Conservation (phyloP, 23 tunicate species). For the Styela clava region DNA sequence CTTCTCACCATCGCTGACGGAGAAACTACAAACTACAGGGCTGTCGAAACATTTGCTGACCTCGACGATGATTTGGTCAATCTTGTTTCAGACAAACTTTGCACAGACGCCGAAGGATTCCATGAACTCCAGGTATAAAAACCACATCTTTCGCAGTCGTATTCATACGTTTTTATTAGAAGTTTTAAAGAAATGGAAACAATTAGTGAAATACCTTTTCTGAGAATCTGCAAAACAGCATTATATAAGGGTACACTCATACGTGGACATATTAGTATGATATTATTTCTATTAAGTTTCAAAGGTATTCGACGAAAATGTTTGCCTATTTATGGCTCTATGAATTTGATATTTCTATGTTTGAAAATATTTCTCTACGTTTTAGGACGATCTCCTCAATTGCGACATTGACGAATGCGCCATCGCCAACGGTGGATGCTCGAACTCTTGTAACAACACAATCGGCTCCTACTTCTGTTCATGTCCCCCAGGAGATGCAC, state of each 20-base stretch:
- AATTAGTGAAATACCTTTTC: not conserved
- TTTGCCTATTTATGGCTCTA: no score
- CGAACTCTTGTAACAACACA: slow-evolving; percentile 68
- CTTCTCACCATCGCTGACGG: slow-evolving; percentile 56
- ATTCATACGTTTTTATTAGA: no score
- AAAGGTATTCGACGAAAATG: no score
- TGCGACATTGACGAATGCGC: slow-evolving; percentile 95
- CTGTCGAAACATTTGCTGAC: slow-evolving; percentile 46
- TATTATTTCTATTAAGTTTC: no score
- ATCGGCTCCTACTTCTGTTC: slow-evolving; percentile 76
- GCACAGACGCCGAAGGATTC: slow-evolving; percentile 62
- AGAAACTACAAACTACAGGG: slow-evolving; percentile 49
- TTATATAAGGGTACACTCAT: no score
- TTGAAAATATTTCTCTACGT: no score
- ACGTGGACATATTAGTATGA: no score
- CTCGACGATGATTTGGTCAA: slow-evolving; percentile 44
- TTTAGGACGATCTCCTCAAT: slow-evolving; percentile 53
- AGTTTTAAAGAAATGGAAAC: no score
- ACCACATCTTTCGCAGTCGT: no score
- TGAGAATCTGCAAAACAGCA: no score
- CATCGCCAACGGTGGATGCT: slow-evolving; percentile 78
- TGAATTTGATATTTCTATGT: no score
- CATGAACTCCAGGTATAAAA: slow-evolving; percentile 37
- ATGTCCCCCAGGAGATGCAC: slow-evolving; percentile 51
- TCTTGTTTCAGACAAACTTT: slow-evolving; percentile 36